Base-by-base conservation (phyloP, 2,113 vertebrate species). In the Gobio gobio region DNA sequence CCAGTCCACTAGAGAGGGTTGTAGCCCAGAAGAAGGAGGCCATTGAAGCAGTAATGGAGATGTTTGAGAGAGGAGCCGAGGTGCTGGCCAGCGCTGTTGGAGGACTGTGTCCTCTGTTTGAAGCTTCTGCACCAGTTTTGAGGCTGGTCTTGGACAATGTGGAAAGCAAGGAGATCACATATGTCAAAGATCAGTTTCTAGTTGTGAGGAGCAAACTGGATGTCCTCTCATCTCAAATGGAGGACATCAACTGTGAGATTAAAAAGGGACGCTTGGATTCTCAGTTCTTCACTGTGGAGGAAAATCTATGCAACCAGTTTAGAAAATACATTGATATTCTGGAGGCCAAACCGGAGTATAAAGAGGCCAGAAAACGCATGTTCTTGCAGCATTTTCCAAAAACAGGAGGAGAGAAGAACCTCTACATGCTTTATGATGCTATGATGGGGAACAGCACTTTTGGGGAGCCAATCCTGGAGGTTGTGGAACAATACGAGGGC, bases 21-120 rank as follows among this genome's bases (percentile, higher is more conserved):
- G 91, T 95, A 78, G 95, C 94, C 36, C 90, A 95, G 93, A 95
- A 95, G 90, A 95, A 95, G 87, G 91, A 95, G 88, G 90, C 92
- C 83, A 95, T 95, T 8, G 93, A 95, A 88, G 93, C 93, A 0
- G 89, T 87, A 54, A 95, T 95, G 94, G 93, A 95, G 36, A 90
- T 92, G 91, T 93, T 96, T 40, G 90, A 94, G 87, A 88, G 59
- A 45, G 94, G 94, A 4, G 89, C 93, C 0, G 94, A 94, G 92
- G 94, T 95, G 70, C 1, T 95, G 89, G 94, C 94, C 77, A 94
- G 92, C 10, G 85, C 93, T 0, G 95, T 95, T 3, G 95, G 95
- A 0, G 93, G 94, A 86, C 75, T 96, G 51, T 93, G 94, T 64
- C 95, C 95, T 2, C 90, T 96, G 24, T 96, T 93, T 2, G 93